Evolutionary conservation across 2,113 vertebrate species (phyloP).

Genomic region (Scatophagus argus): DNA sequence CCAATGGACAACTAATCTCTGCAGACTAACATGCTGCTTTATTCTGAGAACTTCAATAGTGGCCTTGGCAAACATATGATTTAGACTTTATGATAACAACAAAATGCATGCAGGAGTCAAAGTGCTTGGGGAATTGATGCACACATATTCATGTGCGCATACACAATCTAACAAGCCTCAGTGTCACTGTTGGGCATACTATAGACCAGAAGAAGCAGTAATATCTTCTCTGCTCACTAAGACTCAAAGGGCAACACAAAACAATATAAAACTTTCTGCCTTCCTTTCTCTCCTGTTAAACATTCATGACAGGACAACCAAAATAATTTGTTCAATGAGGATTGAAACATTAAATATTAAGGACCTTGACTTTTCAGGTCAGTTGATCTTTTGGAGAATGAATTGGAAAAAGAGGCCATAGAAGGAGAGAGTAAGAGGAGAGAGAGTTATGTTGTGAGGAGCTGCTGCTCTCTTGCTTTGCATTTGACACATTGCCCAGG

Average conservation of each 20-base stretch:
- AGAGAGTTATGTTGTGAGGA: constrained; percentile 81
- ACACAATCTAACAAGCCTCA: constrained; percentile 3
- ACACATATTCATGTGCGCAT: constrained; percentile 17
- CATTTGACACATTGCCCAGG: constrained; percentile 86
- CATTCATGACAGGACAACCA: constrained; percentile 66
- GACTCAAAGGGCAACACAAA: constrained; percentile 50
- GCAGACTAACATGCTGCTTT: constrained; percentile 67
- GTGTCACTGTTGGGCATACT: constrained; percentile 39
- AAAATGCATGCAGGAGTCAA: constrained; percentile 42
- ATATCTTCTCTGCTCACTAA: constrained; percentile 4
- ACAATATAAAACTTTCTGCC: constrained; percentile 60
- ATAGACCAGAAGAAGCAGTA: constrained; percentile 4
- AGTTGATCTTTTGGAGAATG: constrained; percentile 72
- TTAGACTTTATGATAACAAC: constrained; percentile 62
- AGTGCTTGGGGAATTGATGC: constrained; percentile 42
- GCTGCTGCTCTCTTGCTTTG: constrained; percentile 62
- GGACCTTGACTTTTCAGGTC: constrained; percentile 74
- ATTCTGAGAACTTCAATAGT: constrained; percentile 69
- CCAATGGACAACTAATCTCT: constrained; percentile 70
- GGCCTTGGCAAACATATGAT: constrained; percentile 65
- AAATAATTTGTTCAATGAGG: constrained; percentile 78
- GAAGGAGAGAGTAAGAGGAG: constrained; percentile 52
- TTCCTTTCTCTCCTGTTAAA: constrained; percentile 60
- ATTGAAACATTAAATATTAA: constrained; percentile 79
- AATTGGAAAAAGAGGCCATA: constrained; percentile 38